Base-by-base conservation (phyloP, 2,888 invertebrate species). In the Dichetophora obliterata region DNA sequence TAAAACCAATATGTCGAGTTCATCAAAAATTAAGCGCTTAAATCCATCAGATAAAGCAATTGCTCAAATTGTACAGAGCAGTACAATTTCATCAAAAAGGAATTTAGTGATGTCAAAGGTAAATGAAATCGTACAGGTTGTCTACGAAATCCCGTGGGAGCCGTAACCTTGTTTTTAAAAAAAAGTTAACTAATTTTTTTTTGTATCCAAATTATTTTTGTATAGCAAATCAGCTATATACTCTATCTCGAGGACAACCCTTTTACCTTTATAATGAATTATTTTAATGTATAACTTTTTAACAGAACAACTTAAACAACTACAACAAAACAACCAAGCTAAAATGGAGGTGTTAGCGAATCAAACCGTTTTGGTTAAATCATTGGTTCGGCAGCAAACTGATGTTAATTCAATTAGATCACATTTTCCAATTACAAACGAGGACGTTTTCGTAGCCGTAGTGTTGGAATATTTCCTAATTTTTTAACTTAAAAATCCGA, bases 341-440 rank as follows among this genome's bases (percentile, higher is more conserved):
- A 59, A 27, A 22, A 22, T 59, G 59, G 59, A 59, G 24, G 59
- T 59, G 24, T 59, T 59, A 27, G 59, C 59, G 11, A 59, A 59
- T 22, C 59, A 59, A 11, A 24, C 57, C 9, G 22, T 22, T 6
- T 14, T 57, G 57, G 9, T 57, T 24, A 57, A 57, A 22, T 57
- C 59, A 11, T 59, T 59, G 24, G 59, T 59, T 24, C 27, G 59
- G 11, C 27, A 59, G 24, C 9, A 59, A 19, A 24, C 59, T 14
- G 24, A 19, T 59, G 22, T 59, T 5, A 24, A 22, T 59, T 22
- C 19, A 5, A 14, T 27, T 2, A 59, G 24, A 27, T 59, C 14
- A 27, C 1, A 19, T 59, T 59, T 59, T 22, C 59, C 59, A 24
- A 59, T 59, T 27, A 2, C 24, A 31, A 31, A 31, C 5, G 5